These are phyloP conservation scores for Numenius phaeopus DNA, from an alignment of 2,797 vertebrate species.

Conservation along the genomic window DNA sequence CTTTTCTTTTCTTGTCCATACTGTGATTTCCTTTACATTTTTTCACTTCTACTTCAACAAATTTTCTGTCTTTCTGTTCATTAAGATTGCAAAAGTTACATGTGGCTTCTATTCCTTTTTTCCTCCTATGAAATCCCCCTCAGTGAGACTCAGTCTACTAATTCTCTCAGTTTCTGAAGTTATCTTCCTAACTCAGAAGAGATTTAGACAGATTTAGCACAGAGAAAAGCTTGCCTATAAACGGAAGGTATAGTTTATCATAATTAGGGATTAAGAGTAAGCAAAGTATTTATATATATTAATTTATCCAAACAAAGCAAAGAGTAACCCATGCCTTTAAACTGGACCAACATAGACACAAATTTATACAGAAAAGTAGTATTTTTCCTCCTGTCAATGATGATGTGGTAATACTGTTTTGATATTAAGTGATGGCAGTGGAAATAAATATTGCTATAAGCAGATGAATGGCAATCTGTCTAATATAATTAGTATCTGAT, in stretches of 20 bases:
- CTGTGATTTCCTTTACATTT: not conserved
- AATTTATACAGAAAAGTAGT: not conserved
- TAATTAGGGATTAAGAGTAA: conserved; percentile 11
- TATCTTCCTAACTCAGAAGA: conserved; percentile 14
- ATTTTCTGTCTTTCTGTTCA: not conserved
- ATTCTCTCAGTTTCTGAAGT: conserved; percentile 11
- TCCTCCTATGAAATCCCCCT: not conserved
- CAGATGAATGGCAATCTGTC: conserved; percentile 10
- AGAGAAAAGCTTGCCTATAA: conserved; percentile 6
- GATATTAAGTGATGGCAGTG: conserved; percentile 28
- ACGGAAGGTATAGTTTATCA: not conserved
- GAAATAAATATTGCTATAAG: conserved; percentile 45
- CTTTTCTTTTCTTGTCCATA: not conserved
- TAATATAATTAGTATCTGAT: conserved; percentile 52
- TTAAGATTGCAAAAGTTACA: not conserved
- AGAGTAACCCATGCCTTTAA: not conserved
- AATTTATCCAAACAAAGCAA: conserved; percentile 12
- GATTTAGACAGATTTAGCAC: not conserved
- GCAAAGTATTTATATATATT: conserved; percentile 1
- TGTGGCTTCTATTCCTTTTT: not conserved
- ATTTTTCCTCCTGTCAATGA: not conserved
- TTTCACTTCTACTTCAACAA: not conserved
- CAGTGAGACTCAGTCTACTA: not conserved
- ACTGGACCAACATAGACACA: conserved; percentile 5
- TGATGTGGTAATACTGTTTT: conserved; percentile 31